phyloP scores from a whole-genome alignment of 2,113 vertebrate species.

The Pagrus major region DNA sequence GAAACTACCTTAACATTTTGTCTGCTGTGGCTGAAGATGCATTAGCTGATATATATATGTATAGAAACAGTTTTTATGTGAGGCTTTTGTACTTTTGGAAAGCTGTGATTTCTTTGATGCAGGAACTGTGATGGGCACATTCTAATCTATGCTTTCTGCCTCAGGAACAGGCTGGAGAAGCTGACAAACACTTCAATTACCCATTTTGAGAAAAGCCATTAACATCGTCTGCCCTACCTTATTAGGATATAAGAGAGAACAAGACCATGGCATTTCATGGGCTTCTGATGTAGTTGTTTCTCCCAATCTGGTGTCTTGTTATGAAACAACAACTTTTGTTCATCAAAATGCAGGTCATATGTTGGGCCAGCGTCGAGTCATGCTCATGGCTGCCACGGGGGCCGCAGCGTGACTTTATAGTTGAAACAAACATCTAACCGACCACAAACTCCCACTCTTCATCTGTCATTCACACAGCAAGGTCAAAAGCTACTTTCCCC shows the following conservation, averaged over 20 bases:
- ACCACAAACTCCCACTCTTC: conserved; percentile 32
- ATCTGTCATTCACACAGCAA: conserved; percentile 60
- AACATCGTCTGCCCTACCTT: conserved; percentile 49
- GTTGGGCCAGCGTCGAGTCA: not conserved
- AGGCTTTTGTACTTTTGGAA: not conserved
- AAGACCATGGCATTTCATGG: conserved; percentile 36
- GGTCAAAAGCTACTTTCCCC: conserved; percentile 14
- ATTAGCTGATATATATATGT: not conserved
- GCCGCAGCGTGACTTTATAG: conserved; percentile 5
- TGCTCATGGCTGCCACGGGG: not conserved
- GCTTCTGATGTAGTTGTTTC: conserved; percentile 37
- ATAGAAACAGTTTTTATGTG: not conserved
- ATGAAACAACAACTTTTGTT: conserved; percentile 30
- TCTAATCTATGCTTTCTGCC: conserved; percentile 34
- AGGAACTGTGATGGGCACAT: conserved; percentile 7
- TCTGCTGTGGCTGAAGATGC: not conserved
- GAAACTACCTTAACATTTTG: not conserved
- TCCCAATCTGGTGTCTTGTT: conserved; percentile 40
- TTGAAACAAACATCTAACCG: conserved; percentile 24
- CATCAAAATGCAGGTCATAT: conserved; percentile 39
- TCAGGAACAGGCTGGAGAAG: conserved; percentile 25
- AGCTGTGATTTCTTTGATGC: conserved; percentile 9
- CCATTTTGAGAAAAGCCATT: conserved; percentile 41
- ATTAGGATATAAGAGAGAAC: conserved; percentile 24
- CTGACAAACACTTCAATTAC: conserved; percentile 47